Evolutionary conservation across 53 echinoderm and acorn worm genomes (phyloP).

Genomic region (Echinometra lucunter): DNA sequence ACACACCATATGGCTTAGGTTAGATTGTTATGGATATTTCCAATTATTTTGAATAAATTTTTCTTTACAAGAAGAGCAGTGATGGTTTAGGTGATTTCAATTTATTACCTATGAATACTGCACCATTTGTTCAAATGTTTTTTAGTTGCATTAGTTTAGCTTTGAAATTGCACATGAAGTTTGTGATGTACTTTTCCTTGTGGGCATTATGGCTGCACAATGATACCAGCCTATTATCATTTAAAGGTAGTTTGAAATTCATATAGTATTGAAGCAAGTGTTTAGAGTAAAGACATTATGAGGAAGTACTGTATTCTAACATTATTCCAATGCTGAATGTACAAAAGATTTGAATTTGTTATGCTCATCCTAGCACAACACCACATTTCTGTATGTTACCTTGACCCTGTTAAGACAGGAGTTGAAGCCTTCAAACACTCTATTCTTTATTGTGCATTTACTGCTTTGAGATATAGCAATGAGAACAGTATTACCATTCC

Average conservation of each 20-base stretch:
- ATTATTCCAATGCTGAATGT: not conserved
- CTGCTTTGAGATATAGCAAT: not conserved
- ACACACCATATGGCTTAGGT: not conserved
- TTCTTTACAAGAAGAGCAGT: not conserved
- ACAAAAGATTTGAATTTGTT: not conserved
- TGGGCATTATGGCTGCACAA: not conserved
- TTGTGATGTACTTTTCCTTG: not conserved
- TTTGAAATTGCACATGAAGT: not conserved
- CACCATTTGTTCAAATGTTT: not conserved
- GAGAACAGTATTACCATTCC: not conserved
- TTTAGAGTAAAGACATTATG: not conserved
- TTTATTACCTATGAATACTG: not conserved
- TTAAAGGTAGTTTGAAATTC: no score
- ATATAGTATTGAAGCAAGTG: not conserved
- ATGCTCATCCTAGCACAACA: constrained; percentile 11
- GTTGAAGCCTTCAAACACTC: not conserved
- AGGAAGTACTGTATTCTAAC: not conserved
- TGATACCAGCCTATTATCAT: not conserved
- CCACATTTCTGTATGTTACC: not conserved
- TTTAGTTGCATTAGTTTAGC: not conserved
- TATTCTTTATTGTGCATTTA: not conserved
- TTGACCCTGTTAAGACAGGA: not conserved
- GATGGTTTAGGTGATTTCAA: not conserved
- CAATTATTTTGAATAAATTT: not conserved
- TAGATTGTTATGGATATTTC: not conserved